Evolutionary conservation across 2,888 invertebrate genomes (phyloP).

Genomic region (Tubulanus polymorphus): DNA sequence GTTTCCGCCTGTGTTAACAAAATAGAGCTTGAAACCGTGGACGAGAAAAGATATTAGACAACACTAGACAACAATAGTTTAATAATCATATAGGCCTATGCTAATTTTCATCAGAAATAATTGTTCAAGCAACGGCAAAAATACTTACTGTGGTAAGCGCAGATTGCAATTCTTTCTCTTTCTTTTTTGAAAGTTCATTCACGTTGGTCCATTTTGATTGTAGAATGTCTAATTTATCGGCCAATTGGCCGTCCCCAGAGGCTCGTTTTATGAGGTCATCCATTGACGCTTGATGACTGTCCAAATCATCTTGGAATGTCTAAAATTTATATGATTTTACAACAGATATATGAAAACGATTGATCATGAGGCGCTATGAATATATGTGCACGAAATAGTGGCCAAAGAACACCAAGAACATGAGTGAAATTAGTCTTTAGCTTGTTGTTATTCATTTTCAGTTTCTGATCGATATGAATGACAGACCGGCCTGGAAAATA

Average conservation of each 20-base stretch:
- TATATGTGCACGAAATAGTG: too few relatives aligned
- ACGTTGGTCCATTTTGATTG: constrained; percentile 45
- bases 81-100: background rate
- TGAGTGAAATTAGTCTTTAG: too few relatives aligned
- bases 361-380: too few relatives aligned
- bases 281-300: constrained; percentile 39
- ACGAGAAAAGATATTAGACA: background rate
- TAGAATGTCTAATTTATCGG: constrained; percentile 40
- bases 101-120: too few relatives aligned
- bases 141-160: constrained; percentile 43
- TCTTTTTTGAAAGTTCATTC: constrained; percentile 37
- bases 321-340: too few relatives aligned
- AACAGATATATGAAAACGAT: too few relatives aligned
- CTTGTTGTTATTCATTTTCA: too few relatives aligned
- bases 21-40: too few relatives aligned
- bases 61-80: background rate
- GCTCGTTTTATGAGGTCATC: constrained; percentile 34
- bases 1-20: constrained; percentile 50
- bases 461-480: too few relatives aligned
- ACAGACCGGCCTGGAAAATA: too few relatives aligned
- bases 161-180: constrained; percentile 44
- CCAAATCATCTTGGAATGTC: constrained; percentile 48
- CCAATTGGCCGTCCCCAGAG: constrained; percentile 37
- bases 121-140: background rate
- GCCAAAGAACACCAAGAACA: too few relatives aligned